Percentiles rank a stretch among this genome's conserved stretches.
Conservation (phyloP, 2,113 vertebrate genomes). For the Salminus brasiliensis region DNA sequence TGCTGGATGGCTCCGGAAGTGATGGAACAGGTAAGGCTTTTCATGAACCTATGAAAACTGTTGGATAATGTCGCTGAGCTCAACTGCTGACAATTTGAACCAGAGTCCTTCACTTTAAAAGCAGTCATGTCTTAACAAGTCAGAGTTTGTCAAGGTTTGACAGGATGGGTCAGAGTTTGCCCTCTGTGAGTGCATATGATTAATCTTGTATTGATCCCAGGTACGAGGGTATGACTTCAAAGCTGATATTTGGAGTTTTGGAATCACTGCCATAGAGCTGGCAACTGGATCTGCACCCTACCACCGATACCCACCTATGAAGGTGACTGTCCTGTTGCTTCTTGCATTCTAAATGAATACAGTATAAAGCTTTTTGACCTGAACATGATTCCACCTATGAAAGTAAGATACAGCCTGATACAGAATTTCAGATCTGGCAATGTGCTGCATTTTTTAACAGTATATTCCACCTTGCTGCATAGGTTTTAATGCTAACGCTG, state of each 20-base stretch:
- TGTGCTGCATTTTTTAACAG: neutral
- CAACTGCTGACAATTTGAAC: neutral
- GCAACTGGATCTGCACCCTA: conserved; percentile 97
- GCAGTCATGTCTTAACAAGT: too few relatives aligned
- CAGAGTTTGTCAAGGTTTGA: too few relatives aligned
- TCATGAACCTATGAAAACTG: neutral
- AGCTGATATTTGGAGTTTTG: conserved; percentile 99
- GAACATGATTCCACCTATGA: neutral
- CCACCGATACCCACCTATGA: conserved; percentile 98
- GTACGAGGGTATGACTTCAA: conserved; percentile 99
- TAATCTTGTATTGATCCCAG: conserved; percentile 64
- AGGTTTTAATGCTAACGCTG: conserved; percentile 98
- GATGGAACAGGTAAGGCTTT: conserved; percentile 92
- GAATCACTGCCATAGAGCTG: conserved; percentile 97
- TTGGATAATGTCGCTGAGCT: neutral
- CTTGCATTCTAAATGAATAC: too few relatives aligned
- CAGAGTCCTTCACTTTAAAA: too few relatives aligned
- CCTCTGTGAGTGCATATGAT: neutral
- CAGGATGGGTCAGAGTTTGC: too few relatives aligned
- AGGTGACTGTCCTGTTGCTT: conserved; percentile 77
- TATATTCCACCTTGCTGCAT: conserved; percentile 65
- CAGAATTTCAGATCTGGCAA: neutral
- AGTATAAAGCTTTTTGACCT: neutral
- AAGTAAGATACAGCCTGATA: neutral
- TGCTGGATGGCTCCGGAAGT: conserved; percentile 99